phyloP scores from a whole-genome alignment of 23 tunicate species.

The Trididemnum clinides region DNA sequence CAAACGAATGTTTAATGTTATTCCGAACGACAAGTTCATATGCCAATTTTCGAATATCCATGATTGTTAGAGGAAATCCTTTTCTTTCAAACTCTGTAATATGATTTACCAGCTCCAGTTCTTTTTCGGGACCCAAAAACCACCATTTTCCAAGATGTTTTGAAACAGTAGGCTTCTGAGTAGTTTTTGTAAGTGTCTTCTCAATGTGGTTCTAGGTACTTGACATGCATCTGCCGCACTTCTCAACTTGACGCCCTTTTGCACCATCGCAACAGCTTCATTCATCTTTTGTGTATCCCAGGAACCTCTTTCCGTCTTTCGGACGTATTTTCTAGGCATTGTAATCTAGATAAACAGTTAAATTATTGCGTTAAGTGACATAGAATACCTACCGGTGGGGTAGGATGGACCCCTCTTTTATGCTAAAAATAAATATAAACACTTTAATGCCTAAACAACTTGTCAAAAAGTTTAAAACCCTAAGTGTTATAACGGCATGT shows the following conservation, averaged over 20 bases:
- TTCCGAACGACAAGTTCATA: slow-evolving; percentile 1
- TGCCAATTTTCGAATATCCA: slow-evolving; percentile 19
- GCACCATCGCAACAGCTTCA: slow-evolving; percentile 23
- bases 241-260: slow-evolving; percentile 1
- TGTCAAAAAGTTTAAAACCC: no score
- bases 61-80: slow-evolving; percentile 19
- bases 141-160: slow-evolving; percentile 22
- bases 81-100: slow-evolving; percentile 18
- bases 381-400: no score
- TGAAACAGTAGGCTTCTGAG: slow-evolving; percentile 8
- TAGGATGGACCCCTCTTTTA: no score
- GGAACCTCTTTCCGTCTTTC: slow-evolving; percentile 15
- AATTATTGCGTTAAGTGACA: no score
- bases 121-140: slow-evolving; percentile 25
- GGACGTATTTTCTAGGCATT: slow-evolving; percentile 16
- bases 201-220: slow-evolving; percentile 17
- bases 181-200: background rate
- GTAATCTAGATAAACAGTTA: no score
- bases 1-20: slow-evolving; percentile 17
- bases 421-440: no score
- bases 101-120: background rate
- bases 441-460: no score
- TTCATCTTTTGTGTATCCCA: slow-evolving; percentile 5
- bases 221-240: slow-evolving; percentile 20
- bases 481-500: no score